Evolutionary conservation across 1,140 invertebrate genomes (phyloP), one percentile per base, ranked within the genome.

Genomic region (Temnothorax nylanderi): DNA sequence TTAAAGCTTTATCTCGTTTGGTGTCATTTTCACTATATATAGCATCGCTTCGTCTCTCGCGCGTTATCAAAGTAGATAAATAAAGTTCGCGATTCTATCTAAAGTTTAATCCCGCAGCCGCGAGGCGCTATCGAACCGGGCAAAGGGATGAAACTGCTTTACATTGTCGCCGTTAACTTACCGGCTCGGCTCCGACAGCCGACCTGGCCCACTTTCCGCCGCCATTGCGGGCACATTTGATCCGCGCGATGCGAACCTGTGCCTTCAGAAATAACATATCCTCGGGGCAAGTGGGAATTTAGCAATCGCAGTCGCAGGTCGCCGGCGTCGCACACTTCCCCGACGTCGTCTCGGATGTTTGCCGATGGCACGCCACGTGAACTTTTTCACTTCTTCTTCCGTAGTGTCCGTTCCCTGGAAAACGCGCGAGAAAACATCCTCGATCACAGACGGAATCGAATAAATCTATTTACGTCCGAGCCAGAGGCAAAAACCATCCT

Each of bases 51-150:
- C 44, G 32, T 60, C 67, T 58, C 51, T 71, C 65, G 78, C 78
- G 67, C 80, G 26, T 72, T 84, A 84, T 84, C 80, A 84, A 84
- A 84, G 80, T 84, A 84, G 69, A 84, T 84, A 84, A 84, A 84
- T 84, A 84, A 84, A 84, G 80, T 84, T 84, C 41, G 54, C 60
- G 80, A 84, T 84, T 84, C 80, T 84, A 84, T 84, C 80, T 74
- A 84, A 84, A 84, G 80, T 84, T 84, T 84, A 84, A 84, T 84
- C 80, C 51, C 65, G 37, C 51, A 82, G 51, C 67, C 80, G 78
- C 80, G 80, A 84, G 54, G 69, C 54, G 54, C 54, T 84, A 84
- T 84, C 80, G 80, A 74, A 18, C 54, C 41, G 80, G 80, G 69
- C 54, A 75, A 84, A 84, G 69, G 44, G 80, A 74, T 75, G 69